phyloP scores from a whole-genome alignment of 2,888 invertebrate species.

The Phrixothrix hirtus region DNA sequence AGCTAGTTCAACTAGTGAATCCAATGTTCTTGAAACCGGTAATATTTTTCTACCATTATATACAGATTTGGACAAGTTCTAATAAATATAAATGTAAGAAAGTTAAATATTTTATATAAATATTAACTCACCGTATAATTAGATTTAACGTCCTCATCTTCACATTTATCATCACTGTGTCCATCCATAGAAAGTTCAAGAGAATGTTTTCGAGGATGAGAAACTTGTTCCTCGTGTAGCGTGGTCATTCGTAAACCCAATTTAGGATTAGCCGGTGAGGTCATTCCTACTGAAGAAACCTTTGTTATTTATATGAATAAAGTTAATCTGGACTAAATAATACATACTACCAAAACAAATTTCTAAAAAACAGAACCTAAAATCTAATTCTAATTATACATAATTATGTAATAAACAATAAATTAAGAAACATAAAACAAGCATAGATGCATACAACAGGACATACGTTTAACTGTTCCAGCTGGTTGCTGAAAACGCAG shows the following conservation, averaged over 20 bases:
- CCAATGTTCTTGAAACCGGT: conserved; percentile 81
- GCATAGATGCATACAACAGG: conserved; percentile 36
- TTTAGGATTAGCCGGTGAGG: conserved; percentile 84
- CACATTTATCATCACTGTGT: conserved; percentile 49
- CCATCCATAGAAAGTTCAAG: conserved; percentile 43
- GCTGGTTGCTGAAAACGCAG: conserved; percentile 84
- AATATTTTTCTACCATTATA: conserved; percentile 46
- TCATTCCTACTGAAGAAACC: conserved; percentile 47
- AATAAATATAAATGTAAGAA: conserved; percentile 1
- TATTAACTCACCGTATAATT: conserved; percentile 41
- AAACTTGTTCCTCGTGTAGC: conserved; percentile 80
- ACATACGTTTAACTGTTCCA: conserved; percentile 81
- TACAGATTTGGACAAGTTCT: conserved; percentile 19
- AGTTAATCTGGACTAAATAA: conserved; percentile 1
- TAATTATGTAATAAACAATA: conserved; percentile 32
- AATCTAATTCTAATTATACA: too few relatives aligned
- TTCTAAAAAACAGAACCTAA: conserved; percentile 1
- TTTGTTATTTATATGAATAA: neutral
- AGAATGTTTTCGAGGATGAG: conserved; percentile 56
- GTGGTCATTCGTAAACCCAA: conserved; percentile 89
- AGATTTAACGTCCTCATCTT: conserved; percentile 50
- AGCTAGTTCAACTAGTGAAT: conserved; percentile 78
- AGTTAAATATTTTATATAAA: neutral
- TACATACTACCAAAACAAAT: neutral
- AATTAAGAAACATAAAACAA: conserved; percentile 9